Evolutionary conservation across 2,113 vertebrate species (phyloP).

Genomic region (Notothenia rossii): DNA sequence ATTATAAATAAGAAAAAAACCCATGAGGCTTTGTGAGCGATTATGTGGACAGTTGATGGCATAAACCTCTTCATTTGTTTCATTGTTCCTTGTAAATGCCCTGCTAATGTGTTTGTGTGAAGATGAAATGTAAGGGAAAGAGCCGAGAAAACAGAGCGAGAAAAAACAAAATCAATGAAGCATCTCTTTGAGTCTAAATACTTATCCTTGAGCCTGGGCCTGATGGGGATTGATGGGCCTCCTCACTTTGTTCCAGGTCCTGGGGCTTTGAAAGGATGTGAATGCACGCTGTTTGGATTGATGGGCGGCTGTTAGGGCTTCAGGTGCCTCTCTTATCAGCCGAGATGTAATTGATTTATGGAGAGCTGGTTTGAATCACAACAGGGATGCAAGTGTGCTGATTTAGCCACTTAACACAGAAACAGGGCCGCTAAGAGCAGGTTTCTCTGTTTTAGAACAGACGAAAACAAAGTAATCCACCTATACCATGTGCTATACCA

Average conservation of each 20-base stretch:
- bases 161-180: constrained; percentile 39
- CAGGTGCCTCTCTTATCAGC: constrained; percentile 73
- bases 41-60: background rate
- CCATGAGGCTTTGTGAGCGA: background rate
- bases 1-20: background rate
- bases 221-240: constrained; percentile 51
- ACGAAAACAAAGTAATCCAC: constrained; percentile 44
- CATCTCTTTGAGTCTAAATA: constrained; percentile 48
- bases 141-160: constrained; percentile 20
- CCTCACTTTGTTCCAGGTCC: constrained; percentile 51
- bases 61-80: constrained; percentile 13
- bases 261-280: constrained; percentile 54
- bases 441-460: constrained; percentile 58
- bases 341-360: constrained; percentile 79
- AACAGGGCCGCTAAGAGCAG: constrained; percentile 51
- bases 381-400: constrained; percentile 61
- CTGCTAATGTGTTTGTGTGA: constrained; percentile 3
- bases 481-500: constrained; percentile 18
- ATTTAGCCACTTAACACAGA: constrained; percentile 73
- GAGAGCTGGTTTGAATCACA: constrained; percentile 72
- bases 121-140: constrained; percentile 32
- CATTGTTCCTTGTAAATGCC: background rate
- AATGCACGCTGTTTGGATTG: constrained; percentile 59
- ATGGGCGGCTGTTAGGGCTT: constrained; percentile 55
- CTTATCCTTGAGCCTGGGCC: constrained; percentile 24